These are phyloP conservation scores for Leistus spinibarbis DNA, from an alignment of 2,888 invertebrate genomes.

Conservation along the genomic window DNA sequence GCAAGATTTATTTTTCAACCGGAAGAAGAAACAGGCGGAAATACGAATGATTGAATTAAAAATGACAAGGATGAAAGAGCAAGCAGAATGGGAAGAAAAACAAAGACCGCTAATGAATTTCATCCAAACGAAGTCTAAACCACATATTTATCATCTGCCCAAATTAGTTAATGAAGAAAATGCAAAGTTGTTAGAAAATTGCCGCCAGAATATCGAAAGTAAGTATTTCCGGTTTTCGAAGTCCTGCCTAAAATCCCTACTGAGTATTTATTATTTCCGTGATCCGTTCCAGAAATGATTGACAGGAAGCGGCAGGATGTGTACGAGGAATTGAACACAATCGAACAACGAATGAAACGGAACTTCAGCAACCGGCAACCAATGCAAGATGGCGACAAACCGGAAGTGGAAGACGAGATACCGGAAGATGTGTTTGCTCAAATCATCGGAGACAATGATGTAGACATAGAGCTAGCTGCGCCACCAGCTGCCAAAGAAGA, in stretches of 20 bases:
- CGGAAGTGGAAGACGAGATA: constrained; percentile 1
- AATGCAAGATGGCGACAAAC: not conserved
- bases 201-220: constrained; percentile 70
- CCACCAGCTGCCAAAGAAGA: constrained; percentile 31
- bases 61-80: constrained; percentile 85
- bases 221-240: constrained; percentile 50
- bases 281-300: constrained; percentile 63
- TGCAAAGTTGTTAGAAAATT: constrained; percentile 68
- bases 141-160: constrained; percentile 87
- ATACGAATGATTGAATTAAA: constrained; percentile 89
- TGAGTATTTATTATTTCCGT: constrained; percentile 14
- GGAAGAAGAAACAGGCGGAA: constrained; percentile 86
- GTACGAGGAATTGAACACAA: constrained; percentile 67
- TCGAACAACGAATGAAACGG: constrained; percentile 62
- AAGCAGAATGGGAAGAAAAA: constrained; percentile 84
- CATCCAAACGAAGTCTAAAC: constrained; percentile 86
- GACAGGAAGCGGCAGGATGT: constrained; percentile 67
- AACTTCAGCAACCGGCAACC: constrained; percentile 50
- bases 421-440: not conserved
- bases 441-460: not conserved
- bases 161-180: constrained; percentile 75
- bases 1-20: constrained; percentile 81
- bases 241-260: not conserved
- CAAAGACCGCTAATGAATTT: constrained; percentile 79
- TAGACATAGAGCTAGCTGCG: not conserved